Conservation (phyloP, 2,113 vertebrate genomes). For the Scopus umbretta region DNA sequence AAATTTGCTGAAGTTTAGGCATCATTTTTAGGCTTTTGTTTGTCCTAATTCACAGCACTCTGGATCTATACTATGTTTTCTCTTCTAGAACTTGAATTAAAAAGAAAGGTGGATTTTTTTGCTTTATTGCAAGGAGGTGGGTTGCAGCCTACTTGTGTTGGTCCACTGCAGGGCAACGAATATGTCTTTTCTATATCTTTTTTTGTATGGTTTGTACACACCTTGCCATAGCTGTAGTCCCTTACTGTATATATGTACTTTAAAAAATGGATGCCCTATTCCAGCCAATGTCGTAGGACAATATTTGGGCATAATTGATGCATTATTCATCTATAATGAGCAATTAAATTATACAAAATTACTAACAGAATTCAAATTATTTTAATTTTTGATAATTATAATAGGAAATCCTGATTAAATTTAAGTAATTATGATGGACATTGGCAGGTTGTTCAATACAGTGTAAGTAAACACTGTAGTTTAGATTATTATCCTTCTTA, state of each 20-base stretch:
- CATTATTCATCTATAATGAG: neutral
- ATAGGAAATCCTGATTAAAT: neutral
- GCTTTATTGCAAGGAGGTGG: neutral
- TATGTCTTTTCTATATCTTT: neutral
- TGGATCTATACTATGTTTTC: neutral
- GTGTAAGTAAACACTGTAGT: neutral
- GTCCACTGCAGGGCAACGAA: neutral
- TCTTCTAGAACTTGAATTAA: neutral
- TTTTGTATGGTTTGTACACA: neutral
- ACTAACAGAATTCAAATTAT: neutral
- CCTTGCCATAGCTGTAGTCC: neutral
- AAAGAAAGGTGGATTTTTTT: neutral
- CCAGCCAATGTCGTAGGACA: neutral
- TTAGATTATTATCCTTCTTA: neutral
- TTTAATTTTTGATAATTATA: neutral
- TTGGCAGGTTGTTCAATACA: neutral
- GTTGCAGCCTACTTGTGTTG: neutral
- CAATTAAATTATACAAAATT: neutral
- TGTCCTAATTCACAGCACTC: constrained; percentile 20
- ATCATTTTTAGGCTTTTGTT: constrained; percentile 34
- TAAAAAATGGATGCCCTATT: neutral
- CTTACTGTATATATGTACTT: neutral
- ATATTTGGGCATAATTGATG: neutral
- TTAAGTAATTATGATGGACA: neutral
- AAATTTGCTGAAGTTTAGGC: constrained; percentile 45